phyloP scores from a whole-genome alignment of 2,888 invertebrate species.

The Pheosia gnoma region DNA sequence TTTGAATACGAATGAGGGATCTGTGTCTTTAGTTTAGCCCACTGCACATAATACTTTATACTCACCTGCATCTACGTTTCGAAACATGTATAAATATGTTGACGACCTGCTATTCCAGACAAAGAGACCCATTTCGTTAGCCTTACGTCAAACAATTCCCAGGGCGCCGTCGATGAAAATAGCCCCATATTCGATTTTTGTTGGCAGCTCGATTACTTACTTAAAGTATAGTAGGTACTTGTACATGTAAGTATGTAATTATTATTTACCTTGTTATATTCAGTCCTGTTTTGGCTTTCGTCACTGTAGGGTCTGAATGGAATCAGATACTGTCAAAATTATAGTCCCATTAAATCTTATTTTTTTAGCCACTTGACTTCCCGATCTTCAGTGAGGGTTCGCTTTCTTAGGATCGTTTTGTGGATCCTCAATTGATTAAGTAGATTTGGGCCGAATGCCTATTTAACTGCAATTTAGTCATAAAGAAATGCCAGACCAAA shows the following conservation, averaged over 20 bases:
- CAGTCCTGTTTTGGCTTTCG: not conserved
- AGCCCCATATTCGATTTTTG: conserved; percentile 39
- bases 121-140: conserved; percentile 48
- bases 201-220: conserved; percentile 27
- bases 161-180: conserved; percentile 39
- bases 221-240: conserved; percentile 9
- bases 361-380: not conserved
- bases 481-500: not conserved
- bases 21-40: too few species aligned
- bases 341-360: not conserved
- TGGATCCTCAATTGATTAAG: too few species aligned
- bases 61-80: too few species aligned
- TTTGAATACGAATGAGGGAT: not conserved
- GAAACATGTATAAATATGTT: conserved; percentile 6
- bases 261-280: not conserved
- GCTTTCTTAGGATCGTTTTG: not conserved
- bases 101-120: conserved; percentile 31
- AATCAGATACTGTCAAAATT: not conserved
- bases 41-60: too few species aligned
- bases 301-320: not conserved
- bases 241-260: not conserved
- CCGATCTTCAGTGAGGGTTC: not conserved
- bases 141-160: conserved; percentile 42
- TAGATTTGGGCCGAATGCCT: too few species aligned
- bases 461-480: too few species aligned